phyloP scores from a whole-genome alignment of 2,888 invertebrate genomes.

The Lithophane socia region DNA sequence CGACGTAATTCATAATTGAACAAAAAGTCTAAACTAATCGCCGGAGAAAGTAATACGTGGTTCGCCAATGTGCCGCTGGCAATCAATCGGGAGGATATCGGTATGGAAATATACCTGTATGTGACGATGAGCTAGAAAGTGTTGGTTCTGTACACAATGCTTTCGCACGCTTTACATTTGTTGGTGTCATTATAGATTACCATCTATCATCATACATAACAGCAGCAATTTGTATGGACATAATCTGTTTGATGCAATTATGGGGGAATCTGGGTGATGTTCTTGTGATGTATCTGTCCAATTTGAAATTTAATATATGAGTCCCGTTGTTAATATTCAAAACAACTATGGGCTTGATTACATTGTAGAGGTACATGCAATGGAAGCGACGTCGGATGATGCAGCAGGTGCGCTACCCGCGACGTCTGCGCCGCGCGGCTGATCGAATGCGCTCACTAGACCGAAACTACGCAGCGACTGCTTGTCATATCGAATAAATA shows the following conservation, averaged over 20 bases:
- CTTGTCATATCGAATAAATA: slow-evolving; percentile 69
- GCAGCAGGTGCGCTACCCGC: slow-evolving; percentile 43
- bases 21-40: slow-evolving; percentile 76
- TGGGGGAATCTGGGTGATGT: slow-evolving; percentile 31
- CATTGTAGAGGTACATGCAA: neutral
- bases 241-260: slow-evolving; percentile 49
- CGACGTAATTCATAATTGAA: slow-evolving; percentile 72
- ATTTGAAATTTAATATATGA: slow-evolving; percentile 25
- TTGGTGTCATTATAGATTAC: slow-evolving; percentile 64
- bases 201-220: slow-evolving; percentile 57
- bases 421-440: slow-evolving; percentile 55
- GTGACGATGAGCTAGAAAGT: slow-evolving; percentile 69
- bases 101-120: slow-evolving; percentile 70
- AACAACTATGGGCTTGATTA: slow-evolving; percentile 15
- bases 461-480: slow-evolving; percentile 69
- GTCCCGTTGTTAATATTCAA: slow-evolving; percentile 40
- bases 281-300: slow-evolving; percentile 28
- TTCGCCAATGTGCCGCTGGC: slow-evolving; percentile 67
- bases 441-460: slow-evolving; percentile 68
- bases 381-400: slow-evolving; percentile 42
- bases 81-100: slow-evolving; percentile 77
- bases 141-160: slow-evolving; percentile 55
- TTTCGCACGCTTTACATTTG: slow-evolving; percentile 70
- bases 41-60: slow-evolving; percentile 79
- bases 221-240: slow-evolving; percentile 35